Evolutionary conservation across 53 echinoderm and acorn worm species (phyloP).

Genomic region (Luidia sarsii): DNA sequence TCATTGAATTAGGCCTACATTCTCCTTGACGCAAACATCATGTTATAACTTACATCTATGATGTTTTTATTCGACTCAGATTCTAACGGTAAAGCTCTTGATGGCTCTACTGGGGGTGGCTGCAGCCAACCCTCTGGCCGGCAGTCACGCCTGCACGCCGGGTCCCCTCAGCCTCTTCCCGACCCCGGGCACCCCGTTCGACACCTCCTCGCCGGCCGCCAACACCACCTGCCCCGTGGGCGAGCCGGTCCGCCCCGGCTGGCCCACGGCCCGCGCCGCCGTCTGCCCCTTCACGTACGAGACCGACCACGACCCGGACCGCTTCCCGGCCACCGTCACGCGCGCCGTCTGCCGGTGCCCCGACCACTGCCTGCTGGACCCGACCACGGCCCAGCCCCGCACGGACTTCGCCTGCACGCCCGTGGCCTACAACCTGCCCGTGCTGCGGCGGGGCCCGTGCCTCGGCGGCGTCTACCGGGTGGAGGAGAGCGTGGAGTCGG

Average conservation of each 20-base stretch:
- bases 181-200: too few species aligned
- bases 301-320: constrained; percentile 28
- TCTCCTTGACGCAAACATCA: too few species aligned
- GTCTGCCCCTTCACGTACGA: constrained; percentile 38
- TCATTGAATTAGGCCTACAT: too few species aligned
- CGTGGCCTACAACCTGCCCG: constrained; percentile 17
- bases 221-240: constrained; percentile 18
- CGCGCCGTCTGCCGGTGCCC: constrained; percentile 28
- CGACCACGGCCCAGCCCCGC: not conserved
- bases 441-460: constrained; percentile 34
- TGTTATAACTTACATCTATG: too few species aligned
- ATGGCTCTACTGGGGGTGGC: too few species aligned
- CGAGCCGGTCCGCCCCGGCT: not conserved
- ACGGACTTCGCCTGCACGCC: constrained; percentile 24
- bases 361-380: constrained; percentile 9
- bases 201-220: not conserved
- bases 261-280: constrained; percentile 2
- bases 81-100: too few species aligned
- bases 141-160: not conserved
- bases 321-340: constrained; percentile 28
- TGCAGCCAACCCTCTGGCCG: not conserved
- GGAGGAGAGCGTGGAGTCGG: constrained; percentile 7
- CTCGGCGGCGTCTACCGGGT: constrained; percentile 26
- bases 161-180: not conserved
- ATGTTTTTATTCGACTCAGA: too few species aligned